Evolutionary conservation across 2,113 vertebrate genomes (phyloP).

Genomic region (Chlorodrepanis virens): DNA sequence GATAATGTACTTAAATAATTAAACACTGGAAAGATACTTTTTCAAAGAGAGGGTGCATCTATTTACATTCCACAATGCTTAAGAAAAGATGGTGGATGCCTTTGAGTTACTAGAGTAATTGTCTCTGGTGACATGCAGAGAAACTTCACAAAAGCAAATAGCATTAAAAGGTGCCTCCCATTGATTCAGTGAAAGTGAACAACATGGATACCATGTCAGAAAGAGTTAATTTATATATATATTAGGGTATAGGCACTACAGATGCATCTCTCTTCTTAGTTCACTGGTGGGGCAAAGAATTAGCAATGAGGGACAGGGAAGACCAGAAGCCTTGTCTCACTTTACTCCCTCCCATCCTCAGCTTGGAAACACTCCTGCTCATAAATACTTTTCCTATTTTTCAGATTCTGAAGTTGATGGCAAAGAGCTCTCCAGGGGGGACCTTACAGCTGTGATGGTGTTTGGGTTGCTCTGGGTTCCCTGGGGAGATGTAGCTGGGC

Average conservation of each 20-base stretch:
- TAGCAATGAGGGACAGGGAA: not conserved
- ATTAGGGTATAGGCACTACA: not conserved
- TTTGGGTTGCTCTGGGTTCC: not conserved
- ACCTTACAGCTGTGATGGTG: not conserved
- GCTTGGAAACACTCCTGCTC: not conserved
- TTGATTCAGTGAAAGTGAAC: not conserved
- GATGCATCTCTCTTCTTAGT: not conserved
- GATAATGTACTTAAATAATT: slow-evolving; percentile 55
- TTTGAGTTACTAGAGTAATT: slow-evolving; percentile 46
- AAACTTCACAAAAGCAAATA: not conserved
- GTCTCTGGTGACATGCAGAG: not conserved
- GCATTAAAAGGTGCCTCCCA: not conserved
- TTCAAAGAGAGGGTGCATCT: not conserved
- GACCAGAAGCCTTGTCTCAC: not conserved
- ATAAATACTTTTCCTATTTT: not conserved
- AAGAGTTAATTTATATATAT: not conserved
- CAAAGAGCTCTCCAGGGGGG: not conserved
- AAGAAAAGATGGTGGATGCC: not conserved
- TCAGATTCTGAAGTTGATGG: not conserved
- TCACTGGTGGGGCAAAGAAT: not conserved
- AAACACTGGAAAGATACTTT: slow-evolving; percentile 25
- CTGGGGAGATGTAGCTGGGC: not conserved
- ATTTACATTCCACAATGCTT: slow-evolving; percentile 17
- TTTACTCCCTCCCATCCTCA: not conserved
- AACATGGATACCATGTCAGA: not conserved